These are phyloP conservation scores for Netelia fuscicornis DNA, from an alignment of 2,888 invertebrate species.

Conservation along the genomic window DNA sequence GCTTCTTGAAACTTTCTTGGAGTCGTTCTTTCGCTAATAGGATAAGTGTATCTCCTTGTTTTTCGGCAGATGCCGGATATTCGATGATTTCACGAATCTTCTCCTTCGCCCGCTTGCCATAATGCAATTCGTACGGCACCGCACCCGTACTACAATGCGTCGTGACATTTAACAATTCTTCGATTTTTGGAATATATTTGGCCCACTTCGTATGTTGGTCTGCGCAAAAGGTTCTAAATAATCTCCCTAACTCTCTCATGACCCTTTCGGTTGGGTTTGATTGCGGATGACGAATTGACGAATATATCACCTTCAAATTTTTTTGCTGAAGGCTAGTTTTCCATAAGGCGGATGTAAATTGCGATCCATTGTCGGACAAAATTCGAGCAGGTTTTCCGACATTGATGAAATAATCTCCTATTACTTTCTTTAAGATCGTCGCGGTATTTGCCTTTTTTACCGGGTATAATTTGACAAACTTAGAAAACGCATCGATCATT, in stretches of 20 bases:
- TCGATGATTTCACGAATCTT: conserved; percentile 35
- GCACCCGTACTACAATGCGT: conserved; percentile 40
- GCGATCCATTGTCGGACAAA: conserved; percentile 30
- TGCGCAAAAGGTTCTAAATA: conserved; percentile 32
- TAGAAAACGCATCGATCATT: too few relatives aligned
- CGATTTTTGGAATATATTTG: conserved; percentile 11
- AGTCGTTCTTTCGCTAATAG: conserved; percentile 12
- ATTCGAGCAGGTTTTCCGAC: not conserved
- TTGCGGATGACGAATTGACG: conserved; percentile 44
- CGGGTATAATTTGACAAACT: too few relatives aligned
- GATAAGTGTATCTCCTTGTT: not conserved
- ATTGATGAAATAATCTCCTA: too few relatives aligned
- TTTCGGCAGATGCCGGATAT: not conserved
- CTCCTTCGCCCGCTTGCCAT: conserved; percentile 17
- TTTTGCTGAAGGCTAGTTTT: not conserved
- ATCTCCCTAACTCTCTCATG: conserved; percentile 43
- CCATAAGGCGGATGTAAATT: not conserved
- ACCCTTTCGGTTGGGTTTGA: conserved; percentile 49
- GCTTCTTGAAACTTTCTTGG: not conserved
- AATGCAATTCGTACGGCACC: conserved; percentile 41
- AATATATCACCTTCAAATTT: conserved; percentile 20
- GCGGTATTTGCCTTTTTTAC: too few relatives aligned
- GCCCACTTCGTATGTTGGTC: conserved; percentile 45
- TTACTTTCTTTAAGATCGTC: too few relatives aligned
- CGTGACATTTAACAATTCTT: conserved; percentile 37